Evolutionary conservation across 2,888 invertebrate genomes (phyloP).

Genomic region (Lepidonotus clava): DNA sequence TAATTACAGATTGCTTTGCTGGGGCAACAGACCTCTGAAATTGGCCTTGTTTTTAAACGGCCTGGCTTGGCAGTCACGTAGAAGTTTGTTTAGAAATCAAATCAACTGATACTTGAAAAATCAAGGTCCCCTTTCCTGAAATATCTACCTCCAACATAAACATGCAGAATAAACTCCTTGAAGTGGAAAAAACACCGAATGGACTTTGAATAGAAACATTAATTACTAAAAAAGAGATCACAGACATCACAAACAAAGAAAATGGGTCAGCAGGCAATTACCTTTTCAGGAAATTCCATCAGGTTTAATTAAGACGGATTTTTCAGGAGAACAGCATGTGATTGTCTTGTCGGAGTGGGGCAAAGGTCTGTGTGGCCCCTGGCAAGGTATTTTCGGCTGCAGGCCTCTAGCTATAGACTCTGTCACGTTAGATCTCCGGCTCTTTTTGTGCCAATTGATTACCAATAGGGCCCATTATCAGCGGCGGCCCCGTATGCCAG

Average conservation of each 20-base stretch:
- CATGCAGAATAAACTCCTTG: background rate
- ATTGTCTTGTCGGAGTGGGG: background rate
- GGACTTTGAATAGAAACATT: constrained; percentile 40
- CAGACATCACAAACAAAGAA: background rate
- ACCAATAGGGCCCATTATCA: background rate
- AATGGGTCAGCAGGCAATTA: constrained; percentile 38
- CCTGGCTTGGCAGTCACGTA: background rate
- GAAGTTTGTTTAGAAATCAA: background rate
- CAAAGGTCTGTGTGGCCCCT: background rate
- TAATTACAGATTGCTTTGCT: background rate
- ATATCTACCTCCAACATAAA: background rate
- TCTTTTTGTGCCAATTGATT: background rate
- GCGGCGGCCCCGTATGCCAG: background rate
- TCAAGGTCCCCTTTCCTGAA: background rate
- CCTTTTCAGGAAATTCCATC: background rate
- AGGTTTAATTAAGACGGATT: background rate
- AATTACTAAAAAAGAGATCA: constrained; percentile 30
- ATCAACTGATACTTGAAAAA: background rate
- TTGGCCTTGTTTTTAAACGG: background rate
- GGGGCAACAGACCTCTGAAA: background rate
- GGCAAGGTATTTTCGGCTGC: background rate
- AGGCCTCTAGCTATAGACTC: background rate
- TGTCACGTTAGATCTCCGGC: background rate
- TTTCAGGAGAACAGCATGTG: background rate
- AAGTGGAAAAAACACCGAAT: background rate